Conservation (phyloP, 2,797 vertebrate genomes). For the Nyctalus aviator region DNA sequence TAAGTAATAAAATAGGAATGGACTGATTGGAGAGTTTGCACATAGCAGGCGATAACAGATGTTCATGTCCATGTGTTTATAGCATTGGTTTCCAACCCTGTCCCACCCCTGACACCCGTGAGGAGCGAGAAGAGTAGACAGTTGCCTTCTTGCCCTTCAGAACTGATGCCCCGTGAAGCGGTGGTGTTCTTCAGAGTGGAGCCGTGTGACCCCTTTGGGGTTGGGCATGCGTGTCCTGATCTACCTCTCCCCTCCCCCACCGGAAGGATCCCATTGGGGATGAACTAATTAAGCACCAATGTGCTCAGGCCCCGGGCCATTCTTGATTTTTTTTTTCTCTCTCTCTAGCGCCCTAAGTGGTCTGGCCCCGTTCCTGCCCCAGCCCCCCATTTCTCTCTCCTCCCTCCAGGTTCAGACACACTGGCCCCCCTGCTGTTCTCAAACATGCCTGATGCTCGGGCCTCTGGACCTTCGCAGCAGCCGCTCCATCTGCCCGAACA, state of each 20-base stretch:
- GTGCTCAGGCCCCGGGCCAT: not conserved
- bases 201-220: not conserved
- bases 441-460: not conserved
- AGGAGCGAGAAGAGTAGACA: rapidly evolving
- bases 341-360: rapidly evolving
- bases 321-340: not conserved
- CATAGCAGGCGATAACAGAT: too few species aligned
- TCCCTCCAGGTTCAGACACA: not conserved
- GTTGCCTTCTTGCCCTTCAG: not conserved
- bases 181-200: not conserved
- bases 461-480: not conserved
- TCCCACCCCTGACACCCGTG: not conserved
- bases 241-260: too few species aligned
- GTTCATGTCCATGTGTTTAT: not conserved
- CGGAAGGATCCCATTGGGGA: not conserved
- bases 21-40: not conserved
- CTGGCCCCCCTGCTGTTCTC: not conserved
- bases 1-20: not conserved
- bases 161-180: rapidly evolving
- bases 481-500: not conserved
- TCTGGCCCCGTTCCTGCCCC: not conserved
- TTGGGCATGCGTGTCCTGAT: rapidly evolving
- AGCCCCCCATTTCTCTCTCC: not conserved
- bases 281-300: not conserved
- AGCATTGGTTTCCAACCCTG: not conserved